Evolutionary conservation across 2,888 invertebrate species (phyloP).

Genomic region (Nysson spinosus): DNA sequence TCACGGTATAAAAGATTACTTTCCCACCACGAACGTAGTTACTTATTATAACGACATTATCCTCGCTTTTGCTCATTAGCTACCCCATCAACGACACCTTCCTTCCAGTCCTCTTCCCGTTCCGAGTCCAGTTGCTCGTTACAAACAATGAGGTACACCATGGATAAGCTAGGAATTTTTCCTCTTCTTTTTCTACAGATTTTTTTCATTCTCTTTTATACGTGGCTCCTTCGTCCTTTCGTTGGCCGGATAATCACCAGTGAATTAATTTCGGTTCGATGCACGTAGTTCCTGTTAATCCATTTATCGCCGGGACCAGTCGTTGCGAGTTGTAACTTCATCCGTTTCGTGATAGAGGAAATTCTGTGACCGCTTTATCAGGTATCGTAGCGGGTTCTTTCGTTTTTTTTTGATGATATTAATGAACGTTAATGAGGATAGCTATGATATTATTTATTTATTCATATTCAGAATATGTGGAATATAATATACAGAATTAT

Average conservation of each 20-base stretch:
- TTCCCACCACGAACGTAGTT: constrained; percentile 53
- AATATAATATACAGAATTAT: too few relatives aligned
- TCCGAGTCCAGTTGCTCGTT: constrained; percentile 23
- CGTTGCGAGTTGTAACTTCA: constrained; percentile 23
- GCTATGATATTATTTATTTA: too few relatives aligned
- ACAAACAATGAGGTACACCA: constrained; percentile 29
- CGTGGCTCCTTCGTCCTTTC: not conserved
- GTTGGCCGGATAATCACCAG: constrained; percentile 6
- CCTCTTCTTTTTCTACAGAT: not conserved
- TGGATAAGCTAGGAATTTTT: constrained; percentile 28
- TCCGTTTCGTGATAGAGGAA: not conserved
- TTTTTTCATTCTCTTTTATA: not conserved
- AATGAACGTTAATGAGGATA: too few relatives aligned
- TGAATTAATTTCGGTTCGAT: constrained; percentile 65
- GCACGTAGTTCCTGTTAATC: constrained; percentile 59
- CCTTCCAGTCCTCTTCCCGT: constrained; percentile 39
- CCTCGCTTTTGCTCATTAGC: constrained; percentile 62
- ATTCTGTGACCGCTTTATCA: constrained; percentile 8
- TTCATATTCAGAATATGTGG: too few relatives aligned
- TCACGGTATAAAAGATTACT: constrained; percentile 64
- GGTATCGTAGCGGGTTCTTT: constrained; percentile 1
- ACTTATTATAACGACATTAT: constrained; percentile 72
- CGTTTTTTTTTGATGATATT: not conserved
- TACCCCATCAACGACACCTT: constrained; percentile 57
- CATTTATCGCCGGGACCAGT: constrained; percentile 51